Evolutionary conservation across 2,888 invertebrate genomes (phyloP).

Genomic region (Hydrotaea diabolus): DNA sequence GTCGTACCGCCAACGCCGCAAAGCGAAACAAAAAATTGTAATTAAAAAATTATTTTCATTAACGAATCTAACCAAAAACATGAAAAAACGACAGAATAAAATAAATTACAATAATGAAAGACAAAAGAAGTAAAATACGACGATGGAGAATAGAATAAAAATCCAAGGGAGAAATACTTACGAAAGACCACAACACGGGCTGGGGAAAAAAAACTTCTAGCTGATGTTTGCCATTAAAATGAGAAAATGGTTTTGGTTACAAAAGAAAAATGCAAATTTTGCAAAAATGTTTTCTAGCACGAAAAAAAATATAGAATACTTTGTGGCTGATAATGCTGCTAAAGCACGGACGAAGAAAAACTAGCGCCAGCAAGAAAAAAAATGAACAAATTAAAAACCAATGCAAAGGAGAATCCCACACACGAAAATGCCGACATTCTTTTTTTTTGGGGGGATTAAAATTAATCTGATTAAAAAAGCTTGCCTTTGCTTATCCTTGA

Average conservation of each 20-base stretch:
- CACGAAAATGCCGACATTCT: too few relatives aligned
- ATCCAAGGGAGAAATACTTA: slow-evolving; percentile 50
- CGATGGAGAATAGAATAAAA: slow-evolving; percentile 12
- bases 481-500: too few relatives aligned
- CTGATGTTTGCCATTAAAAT: slow-evolving; percentile 18
- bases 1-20: slow-evolving; percentile 42
- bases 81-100: slow-evolving; percentile 26
- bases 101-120: slow-evolving; percentile 29
- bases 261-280: slow-evolving; percentile 59
- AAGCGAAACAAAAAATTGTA: slow-evolving; percentile 49
- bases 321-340: not conserved
- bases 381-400: slow-evolving; percentile 25
- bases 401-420: not conserved
- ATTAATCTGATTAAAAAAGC: slow-evolving; percentile 2
- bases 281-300: slow-evolving; percentile 15
- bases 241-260: not conserved
- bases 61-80: slow-evolving; percentile 28
- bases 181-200: slow-evolving; percentile 32
- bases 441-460: too few relatives aligned
- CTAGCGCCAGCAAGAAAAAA: slow-evolving; percentile 23
- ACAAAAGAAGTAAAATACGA: slow-evolving; percentile 23
- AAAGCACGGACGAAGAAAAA: not conserved
- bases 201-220: not conserved
- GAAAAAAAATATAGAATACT: not conserved
- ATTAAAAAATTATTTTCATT: slow-evolving; percentile 62